Evolutionary conservation across 2,113 vertebrate species (phyloP).

Genomic region (Pseudolaguvia tuberculata): DNA sequence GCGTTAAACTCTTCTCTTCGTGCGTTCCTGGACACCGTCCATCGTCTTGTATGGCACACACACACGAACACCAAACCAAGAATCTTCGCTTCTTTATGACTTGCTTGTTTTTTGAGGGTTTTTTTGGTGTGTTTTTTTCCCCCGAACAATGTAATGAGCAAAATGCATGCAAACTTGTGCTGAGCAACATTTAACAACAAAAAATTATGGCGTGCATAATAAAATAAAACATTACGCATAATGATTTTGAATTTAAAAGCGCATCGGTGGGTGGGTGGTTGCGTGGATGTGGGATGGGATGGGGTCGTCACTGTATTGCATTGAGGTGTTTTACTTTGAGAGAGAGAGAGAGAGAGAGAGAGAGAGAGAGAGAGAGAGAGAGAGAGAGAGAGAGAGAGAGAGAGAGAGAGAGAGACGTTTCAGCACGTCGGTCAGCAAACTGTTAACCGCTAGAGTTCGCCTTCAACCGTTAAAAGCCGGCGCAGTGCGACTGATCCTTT

Average conservation of each 20-base stretch:
- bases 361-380: conserved; percentile 3
- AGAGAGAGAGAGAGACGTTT: conserved; percentile 37
- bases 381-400: conserved; percentile 19
- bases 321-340: neutral
- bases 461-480: conserved; percentile 50
- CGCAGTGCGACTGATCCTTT: conserved; percentile 52
- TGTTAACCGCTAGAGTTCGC: conserved; percentile 56
- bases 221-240: neutral
- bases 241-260: neutral
- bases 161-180: neutral
- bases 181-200: neutral
- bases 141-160: neutral
- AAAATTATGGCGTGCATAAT: neutral
- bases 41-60: neutral
- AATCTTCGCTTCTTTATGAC: neutral
- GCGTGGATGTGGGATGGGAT: neutral
- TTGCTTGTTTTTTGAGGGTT: neutral
- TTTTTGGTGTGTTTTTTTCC: too few species aligned
- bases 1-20: neutral
- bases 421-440: conserved; percentile 53
- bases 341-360: conserved; percentile 2
- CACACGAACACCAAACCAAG: too few species aligned
- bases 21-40: neutral
- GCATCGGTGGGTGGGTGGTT: too few species aligned
- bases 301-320: neutral